phyloP scores from a whole-genome alignment of 2,888 invertebrate genomes.

The Cephonodes hylas region DNA sequence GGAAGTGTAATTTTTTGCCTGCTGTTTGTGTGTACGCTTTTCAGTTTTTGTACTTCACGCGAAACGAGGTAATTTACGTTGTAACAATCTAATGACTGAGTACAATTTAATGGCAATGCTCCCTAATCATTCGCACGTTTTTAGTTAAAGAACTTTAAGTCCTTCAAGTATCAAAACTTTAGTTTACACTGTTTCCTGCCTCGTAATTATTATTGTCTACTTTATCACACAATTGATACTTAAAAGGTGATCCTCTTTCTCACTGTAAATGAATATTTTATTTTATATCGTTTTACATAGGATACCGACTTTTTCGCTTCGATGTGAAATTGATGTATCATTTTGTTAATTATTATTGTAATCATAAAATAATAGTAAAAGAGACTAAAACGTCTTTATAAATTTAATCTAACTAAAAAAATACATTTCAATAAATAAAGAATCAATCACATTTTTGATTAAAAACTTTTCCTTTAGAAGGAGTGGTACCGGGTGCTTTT shows the following conservation, averaged over 20 bases:
- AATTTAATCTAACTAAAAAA: too few relatives aligned
- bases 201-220: too few relatives aligned
- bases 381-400: too few relatives aligned
- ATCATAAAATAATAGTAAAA: background rate
- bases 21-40: background rate
- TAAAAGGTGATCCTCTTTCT: too few relatives aligned
- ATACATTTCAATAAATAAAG: too few relatives aligned
- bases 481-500: too few relatives aligned
- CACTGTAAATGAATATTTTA: too few relatives aligned
- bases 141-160: background rate
- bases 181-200: too few relatives aligned
- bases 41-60: conserved; percentile 21
- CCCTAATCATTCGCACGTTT: background rate
- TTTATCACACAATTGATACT: too few relatives aligned
- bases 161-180: too few relatives aligned
- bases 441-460: too few relatives aligned
- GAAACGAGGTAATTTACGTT: conserved; percentile 39
- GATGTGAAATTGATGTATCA: background rate
- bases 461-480: too few relatives aligned
- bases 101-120: background rate
- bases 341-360: background rate
- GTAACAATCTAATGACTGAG: conserved; percentile 24
- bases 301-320: background rate
- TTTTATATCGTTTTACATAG: background rate
- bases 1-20: background rate